Percentiles rank a stretch among this genome's conserved stretches.
Conservation (phyloP, 2,797 vertebrate genomes). For the Cacajao melanocephalus region DNA sequence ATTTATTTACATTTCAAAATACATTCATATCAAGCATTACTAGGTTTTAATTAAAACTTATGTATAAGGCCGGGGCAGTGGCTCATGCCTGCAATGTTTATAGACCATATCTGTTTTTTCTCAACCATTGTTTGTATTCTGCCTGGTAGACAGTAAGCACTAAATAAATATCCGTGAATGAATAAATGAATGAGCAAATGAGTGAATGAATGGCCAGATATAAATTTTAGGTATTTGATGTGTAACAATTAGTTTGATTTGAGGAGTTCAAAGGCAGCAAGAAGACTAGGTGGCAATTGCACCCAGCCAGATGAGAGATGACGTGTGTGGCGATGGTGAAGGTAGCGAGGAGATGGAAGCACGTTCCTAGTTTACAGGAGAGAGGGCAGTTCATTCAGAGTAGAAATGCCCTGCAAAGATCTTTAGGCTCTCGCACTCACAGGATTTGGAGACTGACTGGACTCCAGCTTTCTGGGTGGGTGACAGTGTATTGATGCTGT, state of each 20-base stretch:
- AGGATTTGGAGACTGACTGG: not conserved
- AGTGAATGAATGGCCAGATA: not conserved
- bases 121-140: not conserved
- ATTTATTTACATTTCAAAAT: not conserved
- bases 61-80: too few species aligned
- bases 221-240: not conserved
- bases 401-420: not conserved
- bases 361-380: not conserved
- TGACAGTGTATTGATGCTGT: not conserved
- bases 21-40: not conserved
- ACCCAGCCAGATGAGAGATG: not conserved
- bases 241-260: not conserved
- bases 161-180: not conserved
- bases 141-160: not conserved
- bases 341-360: too few species aligned
- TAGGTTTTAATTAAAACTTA: not conserved
- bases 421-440: not conserved
- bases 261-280: not conserved
- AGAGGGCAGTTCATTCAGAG: not conserved
- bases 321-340: not conserved
- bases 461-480: not conserved
- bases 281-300: not conserved
- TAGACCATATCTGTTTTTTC: not conserved
- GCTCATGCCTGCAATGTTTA: too few species aligned
- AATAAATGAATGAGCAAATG: not conserved